Evolutionary conservation across 1,140 invertebrate species (phyloP), one percentile per base, ranked within the genome.

Genomic region (Drosophila subobscura): DNA sequence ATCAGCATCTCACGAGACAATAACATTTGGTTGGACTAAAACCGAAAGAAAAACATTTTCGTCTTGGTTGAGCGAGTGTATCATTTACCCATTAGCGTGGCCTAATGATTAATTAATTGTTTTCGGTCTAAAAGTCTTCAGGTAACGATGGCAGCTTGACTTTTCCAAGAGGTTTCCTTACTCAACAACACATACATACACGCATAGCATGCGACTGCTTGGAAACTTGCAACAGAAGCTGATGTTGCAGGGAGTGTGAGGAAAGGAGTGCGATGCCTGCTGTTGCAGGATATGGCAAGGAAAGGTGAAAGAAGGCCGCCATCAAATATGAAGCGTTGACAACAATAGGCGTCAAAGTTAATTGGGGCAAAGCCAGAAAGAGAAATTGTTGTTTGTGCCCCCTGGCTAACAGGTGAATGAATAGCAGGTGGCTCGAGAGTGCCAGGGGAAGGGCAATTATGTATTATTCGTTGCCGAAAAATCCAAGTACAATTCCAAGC

Each of bases 331-430:
- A 52, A 40, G 25, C 22, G 58, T 50, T 66, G 72, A 77, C 67
- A 86, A 85, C 72, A 70, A 86, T 70, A 41, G 77, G 41, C 59
- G 56, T 46, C 67, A 54, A 47, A 86, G 72, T 77, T 80, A 85
- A 85, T 79, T 84, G 80, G 65, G 76, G 61, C 54, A 73, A 70
- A 77, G 76, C 56, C 57, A 49, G 55, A 27, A 44, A 16, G 29
- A 51, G n/a, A 29, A 44, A 54, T 54, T 61, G 57, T 49, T 53
- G 70, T 54, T 44, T 40, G 29, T 50, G 70, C 40, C 53, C 27
- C 12, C 22, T 12, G 14, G 56, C 57, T 14, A 47, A 63, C 61
- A 63, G 61, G 57, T 46, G 25, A 16, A 14, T 20, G 20, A 63
- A 27, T 27, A 6, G 22, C 57, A 16, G 33, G 2, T 10, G 8